These are phyloP conservation scores for Nansenia antarctica DNA, from an alignment of 2,113 vertebrate species.

Conservation along the genomic window DNA sequence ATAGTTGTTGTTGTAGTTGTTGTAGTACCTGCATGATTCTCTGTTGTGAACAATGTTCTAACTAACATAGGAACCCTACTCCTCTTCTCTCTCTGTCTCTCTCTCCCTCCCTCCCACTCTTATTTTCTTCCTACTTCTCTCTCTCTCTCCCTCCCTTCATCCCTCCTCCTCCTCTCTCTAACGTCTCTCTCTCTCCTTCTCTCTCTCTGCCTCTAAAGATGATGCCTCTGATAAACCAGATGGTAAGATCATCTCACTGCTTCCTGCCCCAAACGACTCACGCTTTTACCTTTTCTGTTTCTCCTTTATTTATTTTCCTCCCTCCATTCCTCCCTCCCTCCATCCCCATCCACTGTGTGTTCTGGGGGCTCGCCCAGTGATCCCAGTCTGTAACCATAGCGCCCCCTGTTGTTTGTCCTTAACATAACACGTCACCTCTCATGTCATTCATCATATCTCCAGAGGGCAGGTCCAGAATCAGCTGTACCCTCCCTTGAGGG, in stretches of 20 bases:
- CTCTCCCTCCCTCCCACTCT: slow-evolving; percentile 78
- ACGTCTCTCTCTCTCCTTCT: slow-evolving; percentile 60
- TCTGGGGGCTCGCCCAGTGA: slow-evolving; percentile 8
- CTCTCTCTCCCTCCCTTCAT: slow-evolving; percentile 55
- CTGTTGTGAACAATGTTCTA: slow-evolving; percentile 46
- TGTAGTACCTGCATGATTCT: slow-evolving; percentile 42
- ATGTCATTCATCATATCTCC: neutral
- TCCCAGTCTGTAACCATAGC: slow-evolving; percentile 39
- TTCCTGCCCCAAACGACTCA: slow-evolving; percentile 17
- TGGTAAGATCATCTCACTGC: slow-evolving; percentile 88
- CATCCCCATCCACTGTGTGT: slow-evolving; percentile 27
- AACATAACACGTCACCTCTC: neutral
- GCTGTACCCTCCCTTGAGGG: no score
- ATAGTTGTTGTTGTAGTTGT: neutral
- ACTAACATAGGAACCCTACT: slow-evolving; percentile 85
- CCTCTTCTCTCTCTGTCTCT: slow-evolving; percentile 78
- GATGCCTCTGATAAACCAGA: slow-evolving; percentile 98
- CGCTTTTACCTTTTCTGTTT: slow-evolving; percentile 23
- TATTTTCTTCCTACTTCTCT: slow-evolving; percentile 73
- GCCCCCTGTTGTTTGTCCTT: slow-evolving; percentile 51
- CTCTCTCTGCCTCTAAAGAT: slow-evolving; percentile 87
- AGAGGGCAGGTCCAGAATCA: no score
- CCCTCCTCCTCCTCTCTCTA: slow-evolving; percentile 68
- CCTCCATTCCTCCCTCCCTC: slow-evolving; percentile 22
- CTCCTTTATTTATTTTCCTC: neutral